Conservation (phyloP, 2,113 vertebrate genomes). For the Syngnathoides biaculeatus region DNA sequence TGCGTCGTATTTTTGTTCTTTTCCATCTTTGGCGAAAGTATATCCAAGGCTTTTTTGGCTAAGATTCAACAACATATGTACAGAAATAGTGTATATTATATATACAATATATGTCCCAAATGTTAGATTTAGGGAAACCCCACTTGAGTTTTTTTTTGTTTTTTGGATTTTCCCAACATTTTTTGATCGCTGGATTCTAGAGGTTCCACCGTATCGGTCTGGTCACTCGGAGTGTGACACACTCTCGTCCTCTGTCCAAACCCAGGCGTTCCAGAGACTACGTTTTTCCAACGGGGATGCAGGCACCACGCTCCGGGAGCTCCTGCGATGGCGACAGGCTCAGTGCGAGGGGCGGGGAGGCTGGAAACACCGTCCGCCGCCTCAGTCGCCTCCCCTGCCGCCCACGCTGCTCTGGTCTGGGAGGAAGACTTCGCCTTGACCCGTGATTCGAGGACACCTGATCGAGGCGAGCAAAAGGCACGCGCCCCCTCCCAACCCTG, state of each 20-base stretch:
- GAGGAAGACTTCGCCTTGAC: conserved; percentile 76
- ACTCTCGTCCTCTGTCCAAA: neutral
- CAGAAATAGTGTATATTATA: no score
- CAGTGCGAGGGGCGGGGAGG: conserved; percentile 79
- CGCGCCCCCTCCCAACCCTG: neutral
- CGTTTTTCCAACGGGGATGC: conserved; percentile 78
- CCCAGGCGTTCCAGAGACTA: conserved; percentile 82
- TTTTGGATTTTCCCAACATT: neutral
- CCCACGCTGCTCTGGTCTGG: conserved; percentile 76
- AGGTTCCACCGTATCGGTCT: neutral
- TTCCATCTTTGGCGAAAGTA: no score
- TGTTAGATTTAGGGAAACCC: neutral
- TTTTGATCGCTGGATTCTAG: neutral
- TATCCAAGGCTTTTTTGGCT: no score
- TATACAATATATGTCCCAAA: neutral
- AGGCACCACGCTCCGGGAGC: conserved; percentile 78
- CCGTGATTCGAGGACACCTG: neutral
- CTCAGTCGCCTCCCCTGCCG: conserved; percentile 73
- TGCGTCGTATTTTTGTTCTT: no score
- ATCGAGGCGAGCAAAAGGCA: neutral
- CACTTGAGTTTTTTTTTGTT: neutral
- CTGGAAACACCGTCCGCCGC: conserved; percentile 73
- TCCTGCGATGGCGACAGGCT: conserved; percentile 81
- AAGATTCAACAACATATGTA: no score
- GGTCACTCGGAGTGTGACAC: neutral